phyloP scores from a whole-genome alignment of 2,888 invertebrate genomes.

The Gasteruption jaculator region DNA sequence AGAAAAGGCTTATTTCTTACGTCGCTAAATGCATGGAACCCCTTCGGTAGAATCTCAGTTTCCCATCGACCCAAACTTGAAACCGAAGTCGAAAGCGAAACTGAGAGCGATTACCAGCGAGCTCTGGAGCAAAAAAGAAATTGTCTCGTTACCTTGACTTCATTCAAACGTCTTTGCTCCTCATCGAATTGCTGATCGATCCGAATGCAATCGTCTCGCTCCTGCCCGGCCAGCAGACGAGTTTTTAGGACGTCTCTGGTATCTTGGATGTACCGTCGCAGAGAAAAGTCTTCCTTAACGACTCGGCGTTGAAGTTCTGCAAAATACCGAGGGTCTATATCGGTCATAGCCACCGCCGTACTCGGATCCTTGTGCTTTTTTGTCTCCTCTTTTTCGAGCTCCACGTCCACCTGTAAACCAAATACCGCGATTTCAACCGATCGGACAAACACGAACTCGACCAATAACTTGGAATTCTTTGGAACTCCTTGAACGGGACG shows the following conservation, averaged over 20 bases:
- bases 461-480: too few relatives aligned
- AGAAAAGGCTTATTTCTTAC: too few relatives aligned
- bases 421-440: too few relatives aligned
- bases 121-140: too few relatives aligned
- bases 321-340: slow-evolving; percentile 65
- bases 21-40: too few relatives aligned
- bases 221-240: slow-evolving; percentile 54
- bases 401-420: slow-evolving; percentile 28
- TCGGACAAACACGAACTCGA: too few relatives aligned
- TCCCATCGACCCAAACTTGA: too few relatives aligned
- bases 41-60: too few relatives aligned
- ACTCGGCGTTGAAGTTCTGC: slow-evolving; percentile 61
- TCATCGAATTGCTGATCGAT: slow-evolving; percentile 57
- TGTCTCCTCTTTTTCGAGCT: slow-evolving; percentile 26
- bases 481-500: too few relatives aligned
- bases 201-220: slow-evolving; percentile 54
- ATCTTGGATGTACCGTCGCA: slow-evolving; percentile 58
- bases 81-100: too few relatives aligned
- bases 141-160: slow-evolving; percentile 44
- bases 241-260: slow-evolving; percentile 55
- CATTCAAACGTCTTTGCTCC: slow-evolving; percentile 55
- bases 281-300: slow-evolving; percentile 58
- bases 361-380: slow-evolving; percentile 51
- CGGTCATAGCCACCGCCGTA: slow-evolving; percentile 59
- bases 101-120: neutral